Evolutionary conservation across 2,797 vertebrate genomes (phyloP), one percentile per base, ranked within the genome.

Genomic region (Ambastaia sidthimunki): DNA sequence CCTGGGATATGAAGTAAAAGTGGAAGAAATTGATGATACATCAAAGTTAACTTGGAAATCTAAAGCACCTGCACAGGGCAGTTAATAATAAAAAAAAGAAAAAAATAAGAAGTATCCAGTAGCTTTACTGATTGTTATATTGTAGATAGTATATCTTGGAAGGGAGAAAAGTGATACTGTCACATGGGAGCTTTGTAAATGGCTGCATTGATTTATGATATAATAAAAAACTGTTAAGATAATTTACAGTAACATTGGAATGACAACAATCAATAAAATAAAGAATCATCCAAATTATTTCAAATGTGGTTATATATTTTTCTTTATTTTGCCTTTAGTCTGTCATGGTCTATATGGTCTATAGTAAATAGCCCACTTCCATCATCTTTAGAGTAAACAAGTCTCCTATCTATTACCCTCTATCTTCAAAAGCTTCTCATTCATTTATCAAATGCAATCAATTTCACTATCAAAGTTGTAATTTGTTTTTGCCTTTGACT

Each of bases 381-480:
- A 18, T 19, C 16, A 11, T 28, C 34, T 66, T 72, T n/a, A 52
- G 18, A 52, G 15, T 41, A 82, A 78, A 70, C 19, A 80, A 74
- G 37, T 34, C 71, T 37, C 5, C 74, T n/a, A 34, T 75, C 79
- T 68, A 83, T 82, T 79, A 48, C 80, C 67, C 54, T 80, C 86
- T 82, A 80, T 78, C 77, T 79, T 62, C 74, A 89, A 41, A 81
- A 75, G 80, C 80, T 71, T 88, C 78, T 66, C 48, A 37, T 77
- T 67, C 65, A 87, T 90, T 91, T 87, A 85, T 84, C 84, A 15
- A 23, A 23, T 44, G 80, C 82, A 81, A 90, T 92, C 84, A 89
- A 86, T 91, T 88, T 88, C 34, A 48, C 59, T 88, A 82, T 88
- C 55, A 87, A 88, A 88, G 81, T 83, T 84, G 76, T 69, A 7